phyloP scores from a whole-genome alignment of 2,797 vertebrate species.

The Enteromius trimaculatus region DNA sequence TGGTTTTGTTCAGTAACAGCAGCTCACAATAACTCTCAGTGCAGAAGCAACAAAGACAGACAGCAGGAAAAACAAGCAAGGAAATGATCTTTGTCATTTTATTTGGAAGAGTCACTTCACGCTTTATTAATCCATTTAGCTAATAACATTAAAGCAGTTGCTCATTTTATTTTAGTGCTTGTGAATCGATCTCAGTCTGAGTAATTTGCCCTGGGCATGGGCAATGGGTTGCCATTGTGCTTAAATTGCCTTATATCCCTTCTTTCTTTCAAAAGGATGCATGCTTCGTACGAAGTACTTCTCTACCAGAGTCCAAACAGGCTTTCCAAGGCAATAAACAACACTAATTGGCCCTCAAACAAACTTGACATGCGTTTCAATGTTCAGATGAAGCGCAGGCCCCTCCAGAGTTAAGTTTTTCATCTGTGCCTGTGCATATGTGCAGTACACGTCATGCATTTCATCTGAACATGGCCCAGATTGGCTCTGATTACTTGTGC shows the following conservation, averaged over 20 bases:
- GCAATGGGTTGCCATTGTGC: constrained; percentile 27
- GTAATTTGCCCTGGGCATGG: constrained; percentile 8
- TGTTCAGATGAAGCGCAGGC: constrained; percentile 61
- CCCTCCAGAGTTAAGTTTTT: constrained; percentile 38
- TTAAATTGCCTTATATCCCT: constrained; percentile 18
- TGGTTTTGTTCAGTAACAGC: constrained; percentile 72
- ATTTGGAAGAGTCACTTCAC: constrained; percentile 69
- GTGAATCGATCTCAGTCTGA: not conserved
- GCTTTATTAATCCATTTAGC: constrained; percentile 53
- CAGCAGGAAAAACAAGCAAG: constrained; percentile 68
- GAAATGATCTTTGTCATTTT: constrained; percentile 74
- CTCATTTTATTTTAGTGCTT: constrained; percentile 43
- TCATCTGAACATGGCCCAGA: constrained; percentile 18
- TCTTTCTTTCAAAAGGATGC: constrained; percentile 27
- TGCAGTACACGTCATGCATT: constrained; percentile 33
- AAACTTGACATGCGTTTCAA: constrained; percentile 60
- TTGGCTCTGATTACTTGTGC: constrained; percentile 48
- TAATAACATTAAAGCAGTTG: constrained; percentile 47
- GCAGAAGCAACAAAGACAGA: constrained; percentile 61
- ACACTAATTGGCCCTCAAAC: constrained; percentile 66
- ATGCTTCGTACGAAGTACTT: constrained; percentile 50
- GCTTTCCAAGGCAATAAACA: constrained; percentile 61
- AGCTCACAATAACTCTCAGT: constrained; percentile 50
- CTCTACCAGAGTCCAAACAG: constrained; percentile 42
- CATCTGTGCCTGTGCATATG: constrained; percentile 42